A percentile compares a stretch with the other conserved stretches of the same genome.
Evolutionary conservation across 2,113 vertebrate species (phyloP).

Genomic region (Solea senegalensis): DNA sequence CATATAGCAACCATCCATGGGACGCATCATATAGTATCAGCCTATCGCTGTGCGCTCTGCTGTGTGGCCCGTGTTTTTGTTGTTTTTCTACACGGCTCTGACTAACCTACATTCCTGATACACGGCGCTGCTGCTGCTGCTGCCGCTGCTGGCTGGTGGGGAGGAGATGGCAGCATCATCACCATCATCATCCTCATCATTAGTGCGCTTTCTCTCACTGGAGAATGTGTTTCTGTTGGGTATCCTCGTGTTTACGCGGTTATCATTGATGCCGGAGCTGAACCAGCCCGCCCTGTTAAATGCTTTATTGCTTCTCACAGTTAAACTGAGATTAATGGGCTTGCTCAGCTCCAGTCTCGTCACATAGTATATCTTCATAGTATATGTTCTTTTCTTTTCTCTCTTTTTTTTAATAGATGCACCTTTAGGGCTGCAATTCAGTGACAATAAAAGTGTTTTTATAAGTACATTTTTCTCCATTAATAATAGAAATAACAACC

Average conservation of each 20-base stretch:
- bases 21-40: conserved; percentile 77
- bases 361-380: conserved; percentile 14
- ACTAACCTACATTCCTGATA: conserved; percentile 80
- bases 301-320: conserved; percentile 36
- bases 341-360: conserved; percentile 50
- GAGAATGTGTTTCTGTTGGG: conserved; percentile 62
- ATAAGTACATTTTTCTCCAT: no score
- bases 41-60: conserved; percentile 73
- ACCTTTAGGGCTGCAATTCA: conserved; percentile 6
- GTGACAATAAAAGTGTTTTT: no score
- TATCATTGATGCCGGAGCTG: conserved; percentile 54
- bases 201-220: conserved; percentile 61
- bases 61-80: conserved; percentile 78
- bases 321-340: conserved; percentile 45
- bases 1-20: conserved; percentile 75
- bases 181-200: conserved; percentile 48
- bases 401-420: conserved; percentile 32
- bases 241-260: conserved; percentile 75
- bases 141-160: conserved; percentile 43
- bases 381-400: no score
- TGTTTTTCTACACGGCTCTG: conserved; percentile 80
- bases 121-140: conserved; percentile 52
- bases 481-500: no score
- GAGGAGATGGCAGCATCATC: conserved; percentile 67
- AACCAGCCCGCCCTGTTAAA: conserved; percentile 26